These are phyloP conservation scores for Avahi laniger DNA, from an alignment of 2,797 vertebrate species.

Conservation along the genomic window DNA sequence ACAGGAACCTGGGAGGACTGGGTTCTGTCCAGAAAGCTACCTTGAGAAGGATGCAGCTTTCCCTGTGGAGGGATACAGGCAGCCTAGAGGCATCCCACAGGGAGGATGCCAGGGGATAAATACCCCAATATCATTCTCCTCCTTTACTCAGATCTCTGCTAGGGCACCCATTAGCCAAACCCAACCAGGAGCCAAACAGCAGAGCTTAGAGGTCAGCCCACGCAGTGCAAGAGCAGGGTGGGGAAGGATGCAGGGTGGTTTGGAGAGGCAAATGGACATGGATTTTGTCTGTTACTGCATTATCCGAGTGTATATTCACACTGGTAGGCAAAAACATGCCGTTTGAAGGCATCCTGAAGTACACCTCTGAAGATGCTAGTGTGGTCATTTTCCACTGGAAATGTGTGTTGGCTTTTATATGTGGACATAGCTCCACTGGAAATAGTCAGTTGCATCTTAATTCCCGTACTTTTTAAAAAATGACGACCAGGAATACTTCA, in stretches of 20 bases:
- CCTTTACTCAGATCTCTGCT: neutral
- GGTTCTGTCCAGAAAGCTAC: neutral
- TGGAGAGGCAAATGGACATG: neutral
- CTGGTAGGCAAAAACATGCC: neutral
- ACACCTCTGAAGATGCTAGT: neutral
- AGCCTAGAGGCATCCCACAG: neutral
- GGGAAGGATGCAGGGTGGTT: neutral
- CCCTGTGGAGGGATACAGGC: neutral
- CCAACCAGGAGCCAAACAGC: neutral
- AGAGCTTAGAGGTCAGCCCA: neutral
- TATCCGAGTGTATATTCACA: neutral
- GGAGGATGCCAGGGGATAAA: neutral
- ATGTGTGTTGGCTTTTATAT: neutral
- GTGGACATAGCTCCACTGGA: neutral
- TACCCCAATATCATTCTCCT: neutral
- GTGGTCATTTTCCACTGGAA: neutral
- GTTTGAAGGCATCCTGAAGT: neutral
- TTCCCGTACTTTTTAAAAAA: neutral
- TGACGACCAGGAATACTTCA: neutral
- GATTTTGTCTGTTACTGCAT: neutral
- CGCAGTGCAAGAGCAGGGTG: neutral
- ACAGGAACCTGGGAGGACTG: neutral
- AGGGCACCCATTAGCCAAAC: neutral
- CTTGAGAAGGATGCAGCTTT: neutral
- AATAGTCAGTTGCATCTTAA: constrained; percentile 11